Base-by-base conservation (phyloP, 1,140 invertebrate genomes). In the Eumeta japonica region DNA sequence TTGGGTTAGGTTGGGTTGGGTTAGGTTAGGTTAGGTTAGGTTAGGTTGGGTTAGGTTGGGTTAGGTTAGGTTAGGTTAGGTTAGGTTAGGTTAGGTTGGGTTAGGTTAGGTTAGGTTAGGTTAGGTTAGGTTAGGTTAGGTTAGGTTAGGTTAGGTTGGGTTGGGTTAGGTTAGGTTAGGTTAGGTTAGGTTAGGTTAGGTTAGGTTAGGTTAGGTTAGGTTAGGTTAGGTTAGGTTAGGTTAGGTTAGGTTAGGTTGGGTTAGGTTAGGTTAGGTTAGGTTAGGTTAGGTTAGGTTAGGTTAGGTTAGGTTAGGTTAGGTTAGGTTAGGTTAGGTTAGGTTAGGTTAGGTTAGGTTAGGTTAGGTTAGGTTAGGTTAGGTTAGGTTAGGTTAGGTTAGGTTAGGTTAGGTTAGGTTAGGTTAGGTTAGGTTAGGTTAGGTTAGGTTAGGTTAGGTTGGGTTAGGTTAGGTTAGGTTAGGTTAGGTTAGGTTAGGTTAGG, bases 181-280 rank as follows among this genome's bases (percentile, higher is more conserved):
- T 35, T 58, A 57, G 54, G 55, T 55, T 59, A 52, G 55, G 55
- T 53, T 53, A 51, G 50, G 40, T 47, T 54, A 54, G 45, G 49
- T 54, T 52, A 47, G 43, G 38, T 17, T 35, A 19, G 18, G 16
- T 35, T 20, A 35, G 34, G 34, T 35, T 20, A 27, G 34, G 17
- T 35, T 20, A 27, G 34, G 10, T 35, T 14, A 35, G 34, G 34
- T 35, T 35, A 20, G 34, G 34, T 35, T 35, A 35, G 34, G 16
- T 35, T 20, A 35, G 34, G 34, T 35, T 35, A 35, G 34, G 34
- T 35, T 35, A 35, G 34, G 16, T 35, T 20, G 14, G 20, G 34
- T 19, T 35, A 20, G 20, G 34, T 19, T 35, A 20, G n/a, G 16
- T 19, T 20, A 35, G 34, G 34, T 35, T 35, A 35, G 34, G 48